Conservation (phyloP, 2,888 invertebrate genomes). For the Sericinus montela region DNA sequence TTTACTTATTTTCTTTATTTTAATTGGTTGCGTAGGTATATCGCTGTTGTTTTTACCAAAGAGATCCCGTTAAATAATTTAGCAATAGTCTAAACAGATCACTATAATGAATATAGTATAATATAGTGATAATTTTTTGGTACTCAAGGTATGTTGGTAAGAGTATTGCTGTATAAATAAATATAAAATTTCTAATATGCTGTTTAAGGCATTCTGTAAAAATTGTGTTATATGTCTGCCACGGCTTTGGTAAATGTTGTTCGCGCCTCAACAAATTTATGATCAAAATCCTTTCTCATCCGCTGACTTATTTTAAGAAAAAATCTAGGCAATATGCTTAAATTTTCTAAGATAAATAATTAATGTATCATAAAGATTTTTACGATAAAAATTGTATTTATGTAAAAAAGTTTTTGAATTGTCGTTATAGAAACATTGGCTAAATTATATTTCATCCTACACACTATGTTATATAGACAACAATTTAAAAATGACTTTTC, state of each 20-base stretch:
- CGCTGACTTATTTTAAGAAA: slow-evolving; percentile 24
- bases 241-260: slow-evolving; percentile 51
- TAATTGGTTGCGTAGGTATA: slow-evolving; percentile 41
- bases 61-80: slow-evolving; percentile 58
- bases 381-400: slow-evolving; percentile 68
- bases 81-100: slow-evolving; percentile 42
- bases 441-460: slow-evolving; percentile 38
- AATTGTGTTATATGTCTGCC: slow-evolving; percentile 31
- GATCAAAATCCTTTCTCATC: slow-evolving; percentile 21
- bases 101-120: slow-evolving; percentile 43
- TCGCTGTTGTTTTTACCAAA: slow-evolving; percentile 70
- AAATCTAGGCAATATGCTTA: slow-evolving; percentile 31
- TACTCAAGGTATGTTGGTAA: slow-evolving; percentile 71
- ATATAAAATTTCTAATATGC: slow-evolving; percentile 41
- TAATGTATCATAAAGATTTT: slow-evolving; percentile 58
- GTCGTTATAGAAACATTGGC: slow-evolving; percentile 36
- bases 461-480: slow-evolving; percentile 42
- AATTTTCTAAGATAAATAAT: slow-evolving; percentile 43
- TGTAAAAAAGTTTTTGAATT: slow-evolving; percentile 46
- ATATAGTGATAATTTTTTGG: slow-evolving; percentile 50
- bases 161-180: slow-evolving; percentile 53
- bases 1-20: slow-evolving; percentile 48
- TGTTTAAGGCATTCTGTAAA: slow-evolving; percentile 43
- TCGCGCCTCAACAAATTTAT: slow-evolving; percentile 32
- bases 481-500: slow-evolving; percentile 41